These are phyloP conservation scores for Sebastes hubbsi DNA, from an alignment of 2,797 vertebrate genomes.

Conservation along the genomic window DNA sequence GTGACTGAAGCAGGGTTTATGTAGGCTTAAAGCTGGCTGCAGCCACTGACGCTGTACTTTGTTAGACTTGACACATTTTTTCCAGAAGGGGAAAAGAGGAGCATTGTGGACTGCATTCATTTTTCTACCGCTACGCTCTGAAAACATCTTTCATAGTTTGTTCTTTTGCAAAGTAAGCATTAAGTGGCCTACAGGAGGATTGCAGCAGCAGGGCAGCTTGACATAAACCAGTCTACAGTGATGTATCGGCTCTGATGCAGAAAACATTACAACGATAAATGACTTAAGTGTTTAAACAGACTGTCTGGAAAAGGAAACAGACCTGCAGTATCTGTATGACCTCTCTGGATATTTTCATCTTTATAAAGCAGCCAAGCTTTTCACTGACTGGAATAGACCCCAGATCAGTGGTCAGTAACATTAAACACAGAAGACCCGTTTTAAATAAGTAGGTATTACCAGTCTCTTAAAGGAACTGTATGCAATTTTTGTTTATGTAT, in stretches of 20 bases:
- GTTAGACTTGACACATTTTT: background rate
- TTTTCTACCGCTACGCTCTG: background rate
- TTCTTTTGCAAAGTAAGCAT: constrained; percentile 27
- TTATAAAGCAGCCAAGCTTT: background rate
- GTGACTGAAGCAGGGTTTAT: constrained; percentile 29
- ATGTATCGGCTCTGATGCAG: background rate
- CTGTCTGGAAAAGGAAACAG: background rate
- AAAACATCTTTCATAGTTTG: constrained; percentile 1
- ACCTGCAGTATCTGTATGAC: background rate
- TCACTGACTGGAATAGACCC: background rate
- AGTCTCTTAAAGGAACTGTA: background rate
- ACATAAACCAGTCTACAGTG: background rate
- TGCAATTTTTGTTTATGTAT: no score
- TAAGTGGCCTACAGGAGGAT: background rate
- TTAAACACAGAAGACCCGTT: background rate
- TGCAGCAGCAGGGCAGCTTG: background rate
- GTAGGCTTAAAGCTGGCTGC: constrained; percentile 14
- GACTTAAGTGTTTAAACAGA: background rate
- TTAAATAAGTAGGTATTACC: background rate
- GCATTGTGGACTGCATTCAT: background rate
- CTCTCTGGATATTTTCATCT: background rate
- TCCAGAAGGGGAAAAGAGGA: background rate
- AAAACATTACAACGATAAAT: background rate
- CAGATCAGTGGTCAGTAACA: background rate
- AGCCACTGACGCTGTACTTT: constrained; percentile 37